Evolutionary conservation across 2,113 vertebrate species (phyloP), one percentile per base, ranked within the genome.

Genomic region (Lontra canadensis): DNA sequence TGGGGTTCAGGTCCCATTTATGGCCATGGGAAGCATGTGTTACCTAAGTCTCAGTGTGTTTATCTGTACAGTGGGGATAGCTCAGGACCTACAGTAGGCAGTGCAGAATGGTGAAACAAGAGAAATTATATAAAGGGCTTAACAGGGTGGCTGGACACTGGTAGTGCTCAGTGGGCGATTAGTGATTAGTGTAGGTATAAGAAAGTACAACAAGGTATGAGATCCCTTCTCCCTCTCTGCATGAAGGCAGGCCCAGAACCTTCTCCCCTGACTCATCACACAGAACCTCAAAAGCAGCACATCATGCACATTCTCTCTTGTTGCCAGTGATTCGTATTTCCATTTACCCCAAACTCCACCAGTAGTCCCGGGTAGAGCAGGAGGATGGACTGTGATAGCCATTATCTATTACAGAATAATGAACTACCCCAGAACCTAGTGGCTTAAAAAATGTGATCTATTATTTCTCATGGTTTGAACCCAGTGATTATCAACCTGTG

Each of bases 151-250:
- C 55, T 7, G n/a, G 47, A 85, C 47, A 34, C 34, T 57, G n/a
- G 21, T 21, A 20, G 7, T 1, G 4, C 39, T 69, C 65, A 9
- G 6, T 14, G 57, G n/a, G 29, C 0, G 0, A 25, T 31, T 6
- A 42, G 39, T 39, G 23, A 36, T 9, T 3, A 13, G 36, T 2
- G 26, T 12, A 34, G 26, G 44, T 4, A 0, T 20, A 42, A 89
- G 61, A 49, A 47, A 63, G 21, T 5, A 0, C 61, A n/a, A 44
- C 39, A 34, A 42, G 34, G 44, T 26, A 10, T 42, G n/a, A 86
- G 47, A 44, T 44, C 85, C 39, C 73, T 29, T 57, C 81, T 20
- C 29, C 20, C 15, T 65, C 13, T 39, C 61, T 18, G 11, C 34
- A 42, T 2, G 21, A 78, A 71, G 31, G 42, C 39, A 90, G 13